Base-by-base conservation (phyloP, 1,140 invertebrate genomes). In the Reticulitermes speratus region DNA sequence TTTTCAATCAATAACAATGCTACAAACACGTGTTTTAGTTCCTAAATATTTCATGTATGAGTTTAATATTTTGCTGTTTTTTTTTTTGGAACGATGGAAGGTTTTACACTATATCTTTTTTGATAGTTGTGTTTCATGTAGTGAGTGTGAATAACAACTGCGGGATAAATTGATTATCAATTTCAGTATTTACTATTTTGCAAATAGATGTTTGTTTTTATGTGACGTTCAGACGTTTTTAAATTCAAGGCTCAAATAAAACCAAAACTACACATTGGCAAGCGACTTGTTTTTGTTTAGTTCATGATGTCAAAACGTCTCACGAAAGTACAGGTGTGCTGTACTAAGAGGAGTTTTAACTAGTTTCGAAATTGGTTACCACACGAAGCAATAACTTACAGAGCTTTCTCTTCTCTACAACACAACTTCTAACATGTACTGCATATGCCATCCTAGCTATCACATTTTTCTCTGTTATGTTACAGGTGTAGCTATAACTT, bases 161-260 rank as follows among this genome's bases (percentile, higher is more conserved):
- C 45, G 14, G 7, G 2, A 48, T 12, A 48, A 48, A 48, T 48
- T 1, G 14, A 21, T 55, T 21, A 55, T 0, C 19, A 21, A 19
- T 55, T 14, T 55, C 0, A 21, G 5, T 55, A 19, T 19, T 55
- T 55, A 55, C 19, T 55, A 21, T 55, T 48, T 48, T 48, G 45
- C 45, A 48, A 3, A 48, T 48, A 48, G 45, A 48, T 48, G 9
- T 48, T 48, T 48, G 45, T 12, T 48, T 48, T 48, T 3, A 48
- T 48, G 45, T 16, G 5, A 19, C 19, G 19, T 55, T 19, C 9
- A 21, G 52, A 21, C 25, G 65, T 75, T 75, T 30, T 75, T 75
- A 30, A n/a, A 75, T 75, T 75, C 65, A 75, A 75, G 65, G 65
- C 65, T 75, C 65, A 75, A 75, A 75, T 30, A 75, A 25, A 75